Conservation (phyloP, 2,888 invertebrate species). For the Ennomos erosarius region DNA sequence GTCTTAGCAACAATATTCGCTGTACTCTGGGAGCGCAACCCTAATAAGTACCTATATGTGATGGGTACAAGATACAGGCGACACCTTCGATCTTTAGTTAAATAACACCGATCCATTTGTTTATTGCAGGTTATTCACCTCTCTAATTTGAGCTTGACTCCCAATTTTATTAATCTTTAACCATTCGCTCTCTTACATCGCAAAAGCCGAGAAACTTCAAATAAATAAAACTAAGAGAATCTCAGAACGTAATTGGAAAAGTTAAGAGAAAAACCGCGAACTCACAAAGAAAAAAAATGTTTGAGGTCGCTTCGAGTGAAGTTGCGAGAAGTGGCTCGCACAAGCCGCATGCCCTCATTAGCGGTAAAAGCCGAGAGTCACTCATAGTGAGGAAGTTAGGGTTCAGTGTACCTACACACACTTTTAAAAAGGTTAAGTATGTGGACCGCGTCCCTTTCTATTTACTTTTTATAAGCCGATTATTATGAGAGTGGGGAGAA, state of each 20-base stretch:
- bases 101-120: not conserved
- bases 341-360: slow-evolving; percentile 43
- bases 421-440: not conserved
- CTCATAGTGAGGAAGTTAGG: slow-evolving; percentile 4
- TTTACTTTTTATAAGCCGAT: too few species aligned
- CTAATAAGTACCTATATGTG: too few species aligned
- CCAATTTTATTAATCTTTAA: slow-evolving; percentile 5
- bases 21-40: too few species aligned
- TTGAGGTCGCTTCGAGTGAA: slow-evolving; percentile 2
- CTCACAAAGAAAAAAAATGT: slow-evolving; percentile 8
- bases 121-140: slow-evolving; percentile 5
- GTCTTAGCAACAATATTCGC: too few species aligned
- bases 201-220: slow-evolving; percentile 8
- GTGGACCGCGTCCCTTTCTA: too few species aligned
- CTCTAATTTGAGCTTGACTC: slow-evolving; percentile 5
- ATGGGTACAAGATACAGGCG: not conserved
- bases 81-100: not conserved
- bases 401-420: not conserved
- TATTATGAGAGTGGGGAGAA: too few species aligned
- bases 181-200: not conserved
- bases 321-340: slow-evolving; percentile 30
- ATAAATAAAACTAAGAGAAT: slow-evolving; percentile 11
- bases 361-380: slow-evolving; percentile 37
- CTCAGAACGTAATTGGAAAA: slow-evolving; percentile 30
- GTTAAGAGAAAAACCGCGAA: slow-evolving; percentile 20